These are phyloP conservation scores for Sylvia borin DNA, from an alignment of 2,797 vertebrate genomes.

Conservation along the genomic window DNA sequence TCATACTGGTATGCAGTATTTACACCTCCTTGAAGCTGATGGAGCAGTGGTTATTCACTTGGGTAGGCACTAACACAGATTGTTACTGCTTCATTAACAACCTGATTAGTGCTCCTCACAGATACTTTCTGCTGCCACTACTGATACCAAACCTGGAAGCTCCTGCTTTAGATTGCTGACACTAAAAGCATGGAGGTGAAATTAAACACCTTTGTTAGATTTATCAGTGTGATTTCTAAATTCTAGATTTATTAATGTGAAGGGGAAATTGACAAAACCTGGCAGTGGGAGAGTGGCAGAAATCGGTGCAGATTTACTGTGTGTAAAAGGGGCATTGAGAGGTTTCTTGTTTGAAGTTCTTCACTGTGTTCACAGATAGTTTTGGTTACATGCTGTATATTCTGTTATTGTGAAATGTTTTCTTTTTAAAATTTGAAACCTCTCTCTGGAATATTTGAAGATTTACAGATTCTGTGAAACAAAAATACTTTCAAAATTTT, in stretches of 20 bases:
- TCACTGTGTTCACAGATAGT: not conserved
- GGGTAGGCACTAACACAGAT: not conserved
- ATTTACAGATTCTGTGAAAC: not conserved
- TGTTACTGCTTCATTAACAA: not conserved
- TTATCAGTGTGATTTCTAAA: not conserved
- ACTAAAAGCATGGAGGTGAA: not conserved
- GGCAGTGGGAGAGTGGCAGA: not conserved
- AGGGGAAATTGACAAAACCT: not conserved
- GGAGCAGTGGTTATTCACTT: not conserved
- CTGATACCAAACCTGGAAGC: not conserved
- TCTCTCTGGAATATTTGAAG: not conserved
- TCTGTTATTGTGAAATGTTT: not conserved
- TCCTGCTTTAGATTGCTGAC: not conserved
- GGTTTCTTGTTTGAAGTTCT: not conserved
- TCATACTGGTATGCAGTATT: not conserved
- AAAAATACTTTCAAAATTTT: not conserved
- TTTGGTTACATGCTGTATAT: not conserved
- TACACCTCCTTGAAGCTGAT: not conserved
- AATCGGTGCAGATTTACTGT: not conserved
- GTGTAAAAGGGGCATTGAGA: not conserved
- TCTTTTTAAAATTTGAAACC: not conserved
- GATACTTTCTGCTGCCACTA: not conserved
- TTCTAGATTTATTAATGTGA: not conserved
- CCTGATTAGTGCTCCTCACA: not conserved
- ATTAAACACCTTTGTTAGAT: not conserved